These are phyloP conservation scores for Drosophila carrolli DNA, from an alignment of 1,140 invertebrate species.

Conservation along the genomic window DNA sequence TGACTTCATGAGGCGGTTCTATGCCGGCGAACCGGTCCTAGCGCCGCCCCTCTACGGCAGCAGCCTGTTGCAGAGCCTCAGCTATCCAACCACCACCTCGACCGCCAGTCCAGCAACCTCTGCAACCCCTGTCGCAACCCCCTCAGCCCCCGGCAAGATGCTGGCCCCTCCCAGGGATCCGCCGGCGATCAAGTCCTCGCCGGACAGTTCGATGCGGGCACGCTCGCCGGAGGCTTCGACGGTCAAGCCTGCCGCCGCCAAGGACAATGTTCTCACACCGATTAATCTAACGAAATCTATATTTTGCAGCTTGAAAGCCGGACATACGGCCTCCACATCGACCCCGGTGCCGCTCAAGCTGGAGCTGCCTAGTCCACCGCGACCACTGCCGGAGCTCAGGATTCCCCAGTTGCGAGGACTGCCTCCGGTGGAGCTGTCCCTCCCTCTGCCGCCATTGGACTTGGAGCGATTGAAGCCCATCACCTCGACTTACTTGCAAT, in stretches of 20 bases:
- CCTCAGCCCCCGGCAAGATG: conserved; percentile 6
- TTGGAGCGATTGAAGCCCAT: conserved; percentile 91
- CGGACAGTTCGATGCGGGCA: conserved; percentile 47
- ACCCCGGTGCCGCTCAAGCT: conserved; percentile 68
- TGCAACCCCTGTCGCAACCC: conserved; percentile 10
- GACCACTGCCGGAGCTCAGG: conserved; percentile 54
- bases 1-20: conserved; percentile 80
- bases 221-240: conserved; percentile 45
- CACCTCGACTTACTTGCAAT: conserved; percentile 93
- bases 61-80: conserved; percentile 71
- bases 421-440: conserved; percentile 33
- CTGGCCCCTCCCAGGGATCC: conserved; percentile 42
- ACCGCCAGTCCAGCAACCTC: conserved; percentile 10
- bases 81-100: conserved; percentile 57
- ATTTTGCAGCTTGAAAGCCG: conserved; percentile 67
- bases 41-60: conserved; percentile 75
- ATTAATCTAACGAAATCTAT: conserved; percentile 74
- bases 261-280: conserved; percentile 46
- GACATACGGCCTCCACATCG: conserved; percentile 58
- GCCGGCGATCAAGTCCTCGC: conserved; percentile 51
- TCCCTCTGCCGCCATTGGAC: conserved; percentile 71
- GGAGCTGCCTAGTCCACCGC: conserved; percentile 64
- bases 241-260: conserved; percentile 29
- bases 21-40: conserved; percentile 76
- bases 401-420: conserved; percentile 58